Evolutionary conservation across 2,888 invertebrate genomes (phyloP), one percentile per base, ranked within the genome.

Genomic region (Pardosa pseudoannulata): DNA sequence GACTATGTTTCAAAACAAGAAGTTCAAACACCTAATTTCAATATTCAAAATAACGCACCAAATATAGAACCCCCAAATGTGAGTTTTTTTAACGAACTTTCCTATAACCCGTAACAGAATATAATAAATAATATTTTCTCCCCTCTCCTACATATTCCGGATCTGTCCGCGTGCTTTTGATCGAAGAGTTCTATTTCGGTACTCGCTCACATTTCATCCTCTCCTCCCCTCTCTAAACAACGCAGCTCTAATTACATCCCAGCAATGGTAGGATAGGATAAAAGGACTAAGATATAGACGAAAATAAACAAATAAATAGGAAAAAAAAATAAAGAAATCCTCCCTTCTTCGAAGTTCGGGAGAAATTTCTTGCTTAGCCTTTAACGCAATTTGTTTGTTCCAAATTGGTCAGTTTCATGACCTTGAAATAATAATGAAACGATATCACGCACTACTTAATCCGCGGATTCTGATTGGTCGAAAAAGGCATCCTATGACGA

Each of bases 391-490:
- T 56, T 56, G 16, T 23, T 56, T 56, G 56, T 56, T 56, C 56
- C 23, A 56, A 56, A 56, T 56, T 56, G 56, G 23, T 56, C 56
- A 23, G 56, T 23, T 23, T 56, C 1, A 11, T 56, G 56, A 56
- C 56, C 56, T 56, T 56, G 56, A 56, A 56, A 56, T 56, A 1
- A 23, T 56, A 56, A 56, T 56, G 56, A 56, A 56, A 56, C 23
- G 56, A 23, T 56, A 56, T 56, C 56, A 56, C 56, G 56, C 56
- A 56, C 56, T 56, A 56, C 23, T 56, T 56, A 56, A 56, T 56
- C 56, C 11, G 56, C 3, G 3, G 56, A 23, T 11, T 23, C 56
- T 56, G 56, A 56, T 56, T 56, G 56, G 56, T 5, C 1, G 56
- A 56, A 56, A 56, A 23, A 19, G n/a, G n/a, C 56, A 16, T 56